phyloP scores from a whole-genome alignment of 1,140 invertebrate species.

The Coelopa frigida region DNA sequence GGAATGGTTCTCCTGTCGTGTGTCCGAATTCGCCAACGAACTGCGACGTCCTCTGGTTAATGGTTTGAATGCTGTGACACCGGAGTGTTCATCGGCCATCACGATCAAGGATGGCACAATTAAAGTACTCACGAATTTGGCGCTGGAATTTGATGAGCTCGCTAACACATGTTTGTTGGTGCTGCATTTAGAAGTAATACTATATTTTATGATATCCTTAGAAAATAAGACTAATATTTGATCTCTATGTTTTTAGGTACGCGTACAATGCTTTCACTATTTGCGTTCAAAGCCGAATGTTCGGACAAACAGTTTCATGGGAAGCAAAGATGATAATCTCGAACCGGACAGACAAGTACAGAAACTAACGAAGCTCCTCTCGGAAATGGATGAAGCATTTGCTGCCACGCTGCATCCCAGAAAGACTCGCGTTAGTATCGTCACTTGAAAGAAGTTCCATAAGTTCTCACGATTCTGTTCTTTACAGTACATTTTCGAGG shows the following conservation, averaged over 20 bases:
- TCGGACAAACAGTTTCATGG: conserved; percentile 31
- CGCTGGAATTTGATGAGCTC: conserved; percentile 77
- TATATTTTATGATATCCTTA: neutral
- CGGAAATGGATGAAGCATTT: conserved; percentile 71
- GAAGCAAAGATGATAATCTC: conserved; percentile 50
- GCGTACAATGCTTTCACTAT: conserved; percentile 93
- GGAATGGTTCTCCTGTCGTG: conserved; percentile 63
- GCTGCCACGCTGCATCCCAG: conserved; percentile 62
- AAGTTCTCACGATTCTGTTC: conserved; percentile 4
- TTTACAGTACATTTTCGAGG: conserved; percentile 88
- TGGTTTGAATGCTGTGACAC: conserved; percentile 21
- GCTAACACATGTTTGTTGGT: conserved; percentile 85
- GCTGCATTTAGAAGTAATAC: conserved; percentile 76
- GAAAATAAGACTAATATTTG: neutral
- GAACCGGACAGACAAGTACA: conserved; percentile 76
- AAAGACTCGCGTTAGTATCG: conserved; percentile 63
- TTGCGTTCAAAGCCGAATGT: conserved; percentile 49
- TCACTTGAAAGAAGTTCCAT: neutral
- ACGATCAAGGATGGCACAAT: conserved; percentile 42
- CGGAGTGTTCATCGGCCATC: conserved; percentile 26
- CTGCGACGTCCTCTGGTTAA: conserved; percentile 44
- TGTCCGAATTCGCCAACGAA: conserved; percentile 50
- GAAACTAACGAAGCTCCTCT: conserved; percentile 71
- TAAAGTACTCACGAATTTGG: conserved; percentile 53
- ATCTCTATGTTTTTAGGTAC: conserved; percentile 55